Evolutionary conservation across 2,797 vertebrate species (phyloP).

Genomic region (Prionace glauca): DNA sequence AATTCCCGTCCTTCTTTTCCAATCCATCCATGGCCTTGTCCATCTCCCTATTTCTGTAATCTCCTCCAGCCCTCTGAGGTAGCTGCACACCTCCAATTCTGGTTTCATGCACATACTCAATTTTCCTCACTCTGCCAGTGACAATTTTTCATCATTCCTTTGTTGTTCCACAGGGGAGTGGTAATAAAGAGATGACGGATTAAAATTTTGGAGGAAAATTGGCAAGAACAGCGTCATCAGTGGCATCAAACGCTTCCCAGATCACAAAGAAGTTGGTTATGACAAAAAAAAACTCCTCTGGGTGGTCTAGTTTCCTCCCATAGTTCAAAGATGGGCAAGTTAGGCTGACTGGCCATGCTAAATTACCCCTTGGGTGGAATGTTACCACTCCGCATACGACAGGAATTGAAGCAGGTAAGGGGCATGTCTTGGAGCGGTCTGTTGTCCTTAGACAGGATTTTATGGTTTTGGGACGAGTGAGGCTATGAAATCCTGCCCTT

Average conservation of each 20-base stretch:
- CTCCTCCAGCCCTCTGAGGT: background rate
- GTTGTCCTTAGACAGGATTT: too few species aligned
- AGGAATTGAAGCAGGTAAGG: too few species aligned
- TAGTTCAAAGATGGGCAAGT: too few species aligned
- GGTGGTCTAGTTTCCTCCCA: too few species aligned
- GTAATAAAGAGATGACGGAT: background rate
- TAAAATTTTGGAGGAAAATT: background rate
- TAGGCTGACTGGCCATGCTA: too few species aligned
- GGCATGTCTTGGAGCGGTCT: too few species aligned
- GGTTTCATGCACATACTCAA: background rate
- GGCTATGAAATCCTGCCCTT: too few species aligned
- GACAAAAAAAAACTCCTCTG: background rate
- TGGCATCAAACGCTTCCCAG: too few species aligned
- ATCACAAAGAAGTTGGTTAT: background rate
- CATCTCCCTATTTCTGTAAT: background rate
- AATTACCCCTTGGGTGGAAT: too few species aligned
- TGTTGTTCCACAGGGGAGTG: background rate
- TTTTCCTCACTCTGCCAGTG: background rate
- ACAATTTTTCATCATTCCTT: background rate
- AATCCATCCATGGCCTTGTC: background rate
- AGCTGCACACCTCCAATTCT: background rate
- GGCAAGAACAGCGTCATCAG: background rate
- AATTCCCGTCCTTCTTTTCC: background rate
- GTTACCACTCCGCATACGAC: too few species aligned
- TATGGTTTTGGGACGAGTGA: too few species aligned